Conservation (phyloP, 2,113 vertebrate species). For the Piaya cayana region DNA sequence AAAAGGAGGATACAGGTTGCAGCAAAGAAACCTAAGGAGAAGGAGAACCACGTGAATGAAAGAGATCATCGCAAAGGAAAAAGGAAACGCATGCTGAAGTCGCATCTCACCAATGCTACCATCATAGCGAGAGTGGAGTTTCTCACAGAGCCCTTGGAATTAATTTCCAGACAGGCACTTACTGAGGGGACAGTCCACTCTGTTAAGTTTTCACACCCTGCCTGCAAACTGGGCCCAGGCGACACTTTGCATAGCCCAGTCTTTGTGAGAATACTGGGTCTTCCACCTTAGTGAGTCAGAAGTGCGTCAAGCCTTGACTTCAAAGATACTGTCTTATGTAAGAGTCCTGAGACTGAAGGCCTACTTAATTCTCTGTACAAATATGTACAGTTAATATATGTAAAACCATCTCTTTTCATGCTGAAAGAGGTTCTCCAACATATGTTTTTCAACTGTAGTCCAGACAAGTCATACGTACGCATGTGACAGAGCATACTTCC, state of each 20-base stretch:
- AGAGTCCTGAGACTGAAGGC: background rate
- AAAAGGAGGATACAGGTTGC: background rate
- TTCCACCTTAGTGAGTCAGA: background rate
- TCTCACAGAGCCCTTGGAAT: background rate
- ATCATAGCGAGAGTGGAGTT: rapidly evolving
- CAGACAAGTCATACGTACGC: background rate
- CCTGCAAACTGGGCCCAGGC: background rate
- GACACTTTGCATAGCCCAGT: background rate
- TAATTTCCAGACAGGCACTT: background rate
- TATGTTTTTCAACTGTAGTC: background rate
- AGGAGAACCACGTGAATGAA: background rate
- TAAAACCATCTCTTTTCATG: background rate
- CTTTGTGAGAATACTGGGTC: background rate
- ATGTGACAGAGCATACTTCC: background rate
- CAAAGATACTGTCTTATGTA: background rate
- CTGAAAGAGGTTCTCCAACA: background rate
- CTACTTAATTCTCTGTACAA: background rate
- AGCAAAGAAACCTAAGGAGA: background rate
- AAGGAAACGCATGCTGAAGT: background rate
- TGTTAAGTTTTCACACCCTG: background rate
- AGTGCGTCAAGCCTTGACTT: background rate
- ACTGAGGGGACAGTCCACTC: background rate
- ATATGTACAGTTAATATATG: background rate
- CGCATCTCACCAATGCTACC: background rate
- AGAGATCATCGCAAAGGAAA: background rate